Conservation (phyloP, 2,113 vertebrate genomes). For the Neolamprologus fasciatus region DNA sequence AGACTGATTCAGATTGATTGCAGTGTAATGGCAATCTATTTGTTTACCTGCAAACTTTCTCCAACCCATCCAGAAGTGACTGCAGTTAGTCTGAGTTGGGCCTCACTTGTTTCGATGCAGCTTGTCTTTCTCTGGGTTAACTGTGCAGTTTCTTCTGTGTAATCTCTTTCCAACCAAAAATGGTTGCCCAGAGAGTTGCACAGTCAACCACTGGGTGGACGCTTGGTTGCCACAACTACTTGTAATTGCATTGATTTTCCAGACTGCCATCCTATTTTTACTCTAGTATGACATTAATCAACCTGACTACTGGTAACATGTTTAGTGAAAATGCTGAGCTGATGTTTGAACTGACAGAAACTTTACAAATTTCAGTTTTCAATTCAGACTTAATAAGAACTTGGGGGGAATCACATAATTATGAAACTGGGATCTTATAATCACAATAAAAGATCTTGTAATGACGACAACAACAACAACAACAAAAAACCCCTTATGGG, state of each 20-base stretch:
- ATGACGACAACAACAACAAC: neutral
- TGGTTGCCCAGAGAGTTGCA: neutral
- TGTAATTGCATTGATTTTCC: neutral
- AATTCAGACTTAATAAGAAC: neutral
- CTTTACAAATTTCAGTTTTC: neutral
- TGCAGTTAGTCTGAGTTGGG: neutral
- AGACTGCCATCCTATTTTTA: neutral
- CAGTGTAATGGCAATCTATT: neutral
- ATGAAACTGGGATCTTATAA: neutral
- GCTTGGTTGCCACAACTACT: neutral
- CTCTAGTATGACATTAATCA: neutral
- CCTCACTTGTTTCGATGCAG: neutral
- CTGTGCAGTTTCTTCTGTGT: neutral
- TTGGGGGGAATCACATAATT: neutral
- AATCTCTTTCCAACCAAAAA: neutral
- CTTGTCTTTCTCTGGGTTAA: neutral
- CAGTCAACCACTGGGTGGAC: neutral
- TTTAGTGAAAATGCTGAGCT: neutral
- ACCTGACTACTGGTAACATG: neutral
- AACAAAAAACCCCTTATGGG: neutral
- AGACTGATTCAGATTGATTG: neutral
- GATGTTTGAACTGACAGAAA: neutral
- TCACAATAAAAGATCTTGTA: neutral
- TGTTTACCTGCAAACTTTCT: neutral
- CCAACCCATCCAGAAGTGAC: neutral